These are phyloP conservation scores for Mormyrus iriodes DNA, from an alignment of 2,113 vertebrate species.

Conservation along the genomic window DNA sequence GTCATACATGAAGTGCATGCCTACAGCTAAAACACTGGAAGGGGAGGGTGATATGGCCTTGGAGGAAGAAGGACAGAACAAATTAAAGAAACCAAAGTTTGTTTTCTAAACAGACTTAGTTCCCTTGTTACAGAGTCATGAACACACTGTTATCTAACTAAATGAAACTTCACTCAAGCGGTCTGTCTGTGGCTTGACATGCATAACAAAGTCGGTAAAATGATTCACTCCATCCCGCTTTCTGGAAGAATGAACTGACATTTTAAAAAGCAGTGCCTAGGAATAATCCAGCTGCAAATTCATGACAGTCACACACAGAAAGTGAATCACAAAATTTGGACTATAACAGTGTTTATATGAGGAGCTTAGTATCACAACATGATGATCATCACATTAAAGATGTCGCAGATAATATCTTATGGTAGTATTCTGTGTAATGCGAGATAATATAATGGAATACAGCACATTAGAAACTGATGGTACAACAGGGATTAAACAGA, in stretches of 20 bases:
- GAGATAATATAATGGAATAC: background rate
- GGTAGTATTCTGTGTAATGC: background rate
- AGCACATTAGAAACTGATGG: background rate
- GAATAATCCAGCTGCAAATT: background rate
- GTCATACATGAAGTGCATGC: background rate
- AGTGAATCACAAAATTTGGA: background rate
- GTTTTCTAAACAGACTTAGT: background rate
- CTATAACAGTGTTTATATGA: background rate
- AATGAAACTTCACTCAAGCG: background rate
- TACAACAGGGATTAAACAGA: background rate
- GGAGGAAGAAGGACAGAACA: background rate
- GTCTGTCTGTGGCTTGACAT: background rate
- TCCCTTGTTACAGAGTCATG: background rate
- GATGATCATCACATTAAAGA: background rate
- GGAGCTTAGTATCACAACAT: background rate
- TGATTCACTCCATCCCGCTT: background rate
- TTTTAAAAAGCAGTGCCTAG: background rate
- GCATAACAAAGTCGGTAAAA: background rate
- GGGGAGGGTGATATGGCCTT: background rate
- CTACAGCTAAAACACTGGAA: background rate
- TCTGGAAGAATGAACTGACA: background rate
- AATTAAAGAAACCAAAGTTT: background rate
- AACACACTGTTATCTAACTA: background rate
- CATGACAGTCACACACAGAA: background rate
- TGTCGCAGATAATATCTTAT: background rate